A percentile compares a stretch with the other conserved stretches of the same genome.
These are phyloP conservation scores for Mastomys natalensis DNA, from an alignment of 2,113 vertebrate genomes.

Conservation along the genomic window DNA sequence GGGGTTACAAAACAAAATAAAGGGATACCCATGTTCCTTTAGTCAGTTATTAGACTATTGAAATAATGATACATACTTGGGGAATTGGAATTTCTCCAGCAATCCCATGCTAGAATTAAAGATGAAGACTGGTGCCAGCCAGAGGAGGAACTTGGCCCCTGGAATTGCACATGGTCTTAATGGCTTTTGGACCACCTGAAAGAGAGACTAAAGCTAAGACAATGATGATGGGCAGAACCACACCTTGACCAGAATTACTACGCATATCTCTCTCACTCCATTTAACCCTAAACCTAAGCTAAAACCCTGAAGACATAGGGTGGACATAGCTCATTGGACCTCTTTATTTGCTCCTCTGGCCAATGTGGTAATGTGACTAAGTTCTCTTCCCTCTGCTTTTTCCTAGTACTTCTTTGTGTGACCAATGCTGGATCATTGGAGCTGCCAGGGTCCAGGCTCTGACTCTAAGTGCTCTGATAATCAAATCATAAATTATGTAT, in stretches of 20 bases:
- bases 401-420: background rate
- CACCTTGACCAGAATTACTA: background rate
- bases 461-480: background rate
- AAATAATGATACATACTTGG: background rate
- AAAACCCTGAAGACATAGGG: background rate
- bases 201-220: background rate
- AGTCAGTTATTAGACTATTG: background rate
- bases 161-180: background rate
- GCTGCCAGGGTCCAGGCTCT: background rate
- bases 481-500: background rate
- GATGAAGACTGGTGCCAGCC: background rate
- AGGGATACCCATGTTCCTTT: background rate
- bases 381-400: background rate
- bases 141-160: background rate
- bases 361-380: no score
- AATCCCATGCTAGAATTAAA: background rate
- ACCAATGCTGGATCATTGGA: no score
- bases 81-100: background rate
- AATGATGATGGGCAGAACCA: background rate
- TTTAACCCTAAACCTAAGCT: background rate
- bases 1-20: background rate
- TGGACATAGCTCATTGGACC: background rate
- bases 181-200: no score
- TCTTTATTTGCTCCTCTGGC: background rate
- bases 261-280: no score